Evolutionary conservation across 2,113 vertebrate species (phyloP), one percentile per base, ranked within the genome.

Genomic region (Marcusenius ussheri): DNA sequence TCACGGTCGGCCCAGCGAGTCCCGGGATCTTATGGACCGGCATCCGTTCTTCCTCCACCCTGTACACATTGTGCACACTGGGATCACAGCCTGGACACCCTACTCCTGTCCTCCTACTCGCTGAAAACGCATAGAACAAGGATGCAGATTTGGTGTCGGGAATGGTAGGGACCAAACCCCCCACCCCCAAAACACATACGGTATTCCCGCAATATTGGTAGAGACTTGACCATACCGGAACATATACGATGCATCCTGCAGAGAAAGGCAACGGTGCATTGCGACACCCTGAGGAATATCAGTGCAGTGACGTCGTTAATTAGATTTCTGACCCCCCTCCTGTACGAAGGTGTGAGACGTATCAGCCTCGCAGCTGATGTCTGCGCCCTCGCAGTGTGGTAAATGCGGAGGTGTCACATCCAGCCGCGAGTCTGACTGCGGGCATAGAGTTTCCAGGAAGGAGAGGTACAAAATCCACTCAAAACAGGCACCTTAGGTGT

Each of bases 301-400:
- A 47, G 58, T 27, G 66, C 66, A 19, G 46, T 17, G 42, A 35
- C 66, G 47, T 80, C 27, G 46, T 89, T 89, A 89, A 89, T 89
- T 77, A 77, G 62, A 89, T 89, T 89, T 89, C 45, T 45, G 24
- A 45, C 21, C 66, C n/a, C n/a, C 42, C 74, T 39, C 66, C 88
- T 50, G 13, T 31, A 50, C 0, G 45, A 74, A 45, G 62, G 88
- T 27, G 88, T 89, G 88, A 89, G n/a, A 49, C 88, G 27, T 42
- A 51, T 83, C 49, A 9, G 47, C 74, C 35, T 53, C 88, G 11
- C 70, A 80, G 88, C 21, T 39, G 74, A 51, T 0, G 13, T 31
- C 46, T 24, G 9, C 3, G 88, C 19, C 21, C 47, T 56, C 6
- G 4, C 31, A 6, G 19, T 46, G 47, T 11, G 21, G 49, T 83